These are phyloP conservation scores for Morone chrysops DNA, from an alignment of 2,113 vertebrate species.

Conservation along the genomic window DNA sequence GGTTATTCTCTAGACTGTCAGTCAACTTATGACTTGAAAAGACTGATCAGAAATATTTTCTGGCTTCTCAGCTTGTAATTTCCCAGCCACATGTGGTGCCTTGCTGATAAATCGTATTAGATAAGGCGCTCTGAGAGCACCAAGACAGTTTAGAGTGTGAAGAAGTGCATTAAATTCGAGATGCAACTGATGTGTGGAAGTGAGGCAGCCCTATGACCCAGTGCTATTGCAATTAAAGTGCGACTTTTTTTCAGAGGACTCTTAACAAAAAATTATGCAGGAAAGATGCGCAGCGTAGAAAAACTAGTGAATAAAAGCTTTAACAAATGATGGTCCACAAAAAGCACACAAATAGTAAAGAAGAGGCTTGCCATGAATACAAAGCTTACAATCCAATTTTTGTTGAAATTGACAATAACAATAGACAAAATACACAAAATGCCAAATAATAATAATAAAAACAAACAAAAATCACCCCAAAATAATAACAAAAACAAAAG, in stretches of 20 bases:
- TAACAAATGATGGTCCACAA: not conserved
- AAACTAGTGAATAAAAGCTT: not conserved
- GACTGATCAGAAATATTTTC: slow-evolving; percentile 33
- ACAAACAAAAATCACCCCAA: too few relatives aligned
- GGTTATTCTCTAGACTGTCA: slow-evolving; percentile 34
- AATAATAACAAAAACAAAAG: too few relatives aligned
- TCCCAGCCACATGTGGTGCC: slow-evolving; percentile 28
- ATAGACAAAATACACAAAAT: too few relatives aligned
- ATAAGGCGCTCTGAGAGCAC: slow-evolving; percentile 30
- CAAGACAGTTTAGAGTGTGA: slow-evolving; percentile 40
- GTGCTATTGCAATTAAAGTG: slow-evolving; percentile 25
- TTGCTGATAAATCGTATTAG: slow-evolving; percentile 57
- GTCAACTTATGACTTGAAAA: slow-evolving; percentile 42
- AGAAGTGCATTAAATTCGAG: slow-evolving; percentile 50
- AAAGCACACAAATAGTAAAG: too few relatives aligned
- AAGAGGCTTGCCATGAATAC: too few relatives aligned
- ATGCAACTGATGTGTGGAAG: slow-evolving; percentile 40
- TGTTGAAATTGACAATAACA: too few relatives aligned
- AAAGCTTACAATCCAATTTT: too few relatives aligned
- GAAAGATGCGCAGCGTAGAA: not conserved
- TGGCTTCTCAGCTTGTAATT: slow-evolving; percentile 27
- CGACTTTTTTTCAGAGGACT: not conserved
- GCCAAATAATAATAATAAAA: too few relatives aligned
- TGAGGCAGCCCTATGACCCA: slow-evolving; percentile 16
- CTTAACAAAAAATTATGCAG: not conserved